Evolutionary conservation across 2,888 invertebrate genomes (phyloP).

Genomic region (Liopterus haemorrhoidalis): DNA sequence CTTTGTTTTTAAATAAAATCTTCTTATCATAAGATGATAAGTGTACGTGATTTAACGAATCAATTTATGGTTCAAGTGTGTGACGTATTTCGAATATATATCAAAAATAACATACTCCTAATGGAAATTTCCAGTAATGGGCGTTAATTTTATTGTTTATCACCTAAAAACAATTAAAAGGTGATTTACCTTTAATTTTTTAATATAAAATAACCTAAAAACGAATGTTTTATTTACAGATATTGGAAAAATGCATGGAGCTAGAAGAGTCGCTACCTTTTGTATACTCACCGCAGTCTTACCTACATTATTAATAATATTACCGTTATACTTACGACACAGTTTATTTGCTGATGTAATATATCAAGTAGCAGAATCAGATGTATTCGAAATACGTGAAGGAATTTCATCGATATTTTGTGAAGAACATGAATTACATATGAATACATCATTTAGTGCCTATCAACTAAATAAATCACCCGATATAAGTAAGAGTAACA

Average conservation of each 20-base stretch:
- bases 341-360: slow-evolving; percentile 69
- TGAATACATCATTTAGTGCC: slow-evolving; percentile 60
- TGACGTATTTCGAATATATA: slow-evolving; percentile 12
- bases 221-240: slow-evolving; percentile 47
- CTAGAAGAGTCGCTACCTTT: slow-evolving; percentile 69
- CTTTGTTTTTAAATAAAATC: not conserved
- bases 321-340: slow-evolving; percentile 72
- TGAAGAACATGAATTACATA: slow-evolving; percentile 67
- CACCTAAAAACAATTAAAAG: slow-evolving; percentile 12
- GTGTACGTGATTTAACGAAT: slow-evolving; percentile 13
- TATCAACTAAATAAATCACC: slow-evolving; percentile 50
- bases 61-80: slow-evolving; percentile 20
- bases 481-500: slow-evolving; percentile 54
- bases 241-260: slow-evolving; percentile 70
- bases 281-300: slow-evolving; percentile 70
- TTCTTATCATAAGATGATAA: slow-evolving; percentile 20
- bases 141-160: slow-evolving; percentile 12
- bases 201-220: not conserved
- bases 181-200: slow-evolving; percentile 13
- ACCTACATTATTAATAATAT: slow-evolving; percentile 67
- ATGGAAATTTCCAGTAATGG: slow-evolving; percentile 13
- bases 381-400: slow-evolving; percentile 74
- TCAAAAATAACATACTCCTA: slow-evolving; percentile 12
- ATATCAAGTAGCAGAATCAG: slow-evolving; percentile 76
- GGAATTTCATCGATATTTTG: slow-evolving; percentile 81